These are phyloP conservation scores for Chironomus striatipennis DNA, from an alignment of 1,140 invertebrate species.

Conservation along the genomic window DNA sequence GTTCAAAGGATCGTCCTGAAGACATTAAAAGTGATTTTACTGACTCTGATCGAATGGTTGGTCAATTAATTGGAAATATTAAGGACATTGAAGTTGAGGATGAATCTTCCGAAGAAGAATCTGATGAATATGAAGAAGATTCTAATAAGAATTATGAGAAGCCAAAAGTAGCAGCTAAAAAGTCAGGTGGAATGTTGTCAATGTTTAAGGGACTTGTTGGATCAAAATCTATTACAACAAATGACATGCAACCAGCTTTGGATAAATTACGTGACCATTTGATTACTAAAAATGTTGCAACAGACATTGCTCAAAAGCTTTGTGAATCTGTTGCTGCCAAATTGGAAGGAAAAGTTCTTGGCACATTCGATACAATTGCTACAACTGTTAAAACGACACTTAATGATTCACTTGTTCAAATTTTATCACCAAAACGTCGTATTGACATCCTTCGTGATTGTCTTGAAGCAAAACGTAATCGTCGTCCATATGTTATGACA, in stretches of 20 bases:
- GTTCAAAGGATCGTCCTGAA: constrained; percentile 67
- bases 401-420: constrained; percentile 77
- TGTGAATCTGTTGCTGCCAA: constrained; percentile 91
- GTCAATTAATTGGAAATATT: constrained; percentile 72
- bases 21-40: constrained; percentile 50
- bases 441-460: constrained; percentile 97
- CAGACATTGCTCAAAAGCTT: constrained; percentile 89
- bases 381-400: constrained; percentile 73
- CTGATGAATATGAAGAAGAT: constrained; percentile 35
- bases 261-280: constrained; percentile 96
- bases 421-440: constrained; percentile 87
- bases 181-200: constrained; percentile 61
- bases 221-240: constrained; percentile 62
- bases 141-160: constrained; percentile 40
- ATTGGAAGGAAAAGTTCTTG: constrained; percentile 85
- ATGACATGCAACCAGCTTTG: constrained; percentile 74
- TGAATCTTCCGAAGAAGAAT: constrained; percentile 43
- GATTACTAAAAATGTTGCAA: constrained; percentile 95
- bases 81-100: constrained; percentile 53
- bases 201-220: constrained; percentile 83
- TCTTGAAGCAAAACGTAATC: constrained; percentile 71
- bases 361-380: constrained; percentile 87
- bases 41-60: constrained; percentile 64
- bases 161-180: constrained; percentile 34
- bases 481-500: constrained; percentile 87